Base-by-base conservation (phyloP, 2,888 invertebrate genomes). In the Erebia ligea region DNA sequence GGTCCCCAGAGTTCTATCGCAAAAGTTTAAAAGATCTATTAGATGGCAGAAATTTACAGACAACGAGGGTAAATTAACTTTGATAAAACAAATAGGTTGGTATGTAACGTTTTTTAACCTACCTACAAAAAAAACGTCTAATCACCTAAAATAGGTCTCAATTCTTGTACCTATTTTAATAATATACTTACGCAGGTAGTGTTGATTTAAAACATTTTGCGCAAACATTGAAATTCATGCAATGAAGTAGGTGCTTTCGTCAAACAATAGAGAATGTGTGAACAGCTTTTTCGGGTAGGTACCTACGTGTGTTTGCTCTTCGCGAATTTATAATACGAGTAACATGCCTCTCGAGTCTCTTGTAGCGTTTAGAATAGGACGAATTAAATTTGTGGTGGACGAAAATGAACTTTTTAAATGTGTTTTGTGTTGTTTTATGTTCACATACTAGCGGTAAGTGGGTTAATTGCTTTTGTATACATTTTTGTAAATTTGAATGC, bases 201-300 rank as follows among this genome's bases (percentile, higher is more conserved):
- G 68, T 56, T 52, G 25, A 66, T 48, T 63, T 62, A 52, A 52
- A 42, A 57, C 68, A 64, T 70, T 73, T 68, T 66, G 73, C 54
- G 70, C 64, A 72, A 71, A 70, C 71, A 71, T 69, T 67, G 57
- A 68, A 72, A 65, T 73, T 73, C 72, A 67, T 70, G 73, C 61
- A 73, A 73, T 70, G 67, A 70, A 65, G 57, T 40, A 65, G 65
- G 54, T 25, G 42, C 10, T 2, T 57, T 52, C 67, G 64, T 59
- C 19, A 65, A 67, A 85, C 81, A 83, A 85, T 79, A 76, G 76
- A 57, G 63, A 67, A 25, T 88, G 80, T 89, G 75, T 88, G 76
- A 71, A 82, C 88, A 89, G 88, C 82, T 88, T 86, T 82, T 78
- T 67, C 68, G 57, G 62, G 58, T 62, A n/a, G 34, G 34, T 34